Evolutionary conservation across 64 coral and sea anemone species (phyloP), one percentile per base, ranked within the genome.

Genomic region (Montipora capricornis): DNA sequence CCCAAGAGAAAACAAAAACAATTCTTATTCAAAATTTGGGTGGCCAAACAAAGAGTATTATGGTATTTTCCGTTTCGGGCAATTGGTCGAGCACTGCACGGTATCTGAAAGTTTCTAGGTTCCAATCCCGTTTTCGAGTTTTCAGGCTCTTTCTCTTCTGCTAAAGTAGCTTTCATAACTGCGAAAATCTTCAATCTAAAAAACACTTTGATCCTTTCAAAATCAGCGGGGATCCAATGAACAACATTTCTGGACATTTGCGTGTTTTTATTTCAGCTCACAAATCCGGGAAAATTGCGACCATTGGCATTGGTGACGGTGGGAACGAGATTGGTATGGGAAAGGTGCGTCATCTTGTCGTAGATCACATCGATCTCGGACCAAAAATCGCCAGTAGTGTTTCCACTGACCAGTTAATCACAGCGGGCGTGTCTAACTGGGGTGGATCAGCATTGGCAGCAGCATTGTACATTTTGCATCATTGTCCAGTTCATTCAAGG

Each of bases 311-410:
- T 48, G 95, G 97, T 58, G 97, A 99, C 87, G 97, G 97, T 47
- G 97, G 97, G 13, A 99, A 99, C 91, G 97, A 99, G 76, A 94
- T 99, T 11, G 97, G 97, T 1, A 99, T 99, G 97, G 97, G 97
- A n/a, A 99, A 99, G 76, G 95, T 99, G 12, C 68, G 76, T 47
- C 47, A 79, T 47, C 48, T 20, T 17, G 92, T 96, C 13, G 76
- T 57, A 10, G 70, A 94, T 3, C 79, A 92, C 84, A 96, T 99
- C 26, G 67, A 86, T n/a, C 57, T 92, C 80, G 97, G 97, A 57
- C 80, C 84, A 59, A 45, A 90, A 48, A 96, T 99, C 73, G 97
- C 95, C 0, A 94, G 92, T 71, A 75, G 10, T 84, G 95, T 96
- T 17, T 11, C 84, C 62, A 81, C 95, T 76, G 91, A 99, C 48